These are phyloP conservation scores for Myopa testacea DNA, from an alignment of 2,888 invertebrate genomes.

Conservation along the genomic window DNA sequence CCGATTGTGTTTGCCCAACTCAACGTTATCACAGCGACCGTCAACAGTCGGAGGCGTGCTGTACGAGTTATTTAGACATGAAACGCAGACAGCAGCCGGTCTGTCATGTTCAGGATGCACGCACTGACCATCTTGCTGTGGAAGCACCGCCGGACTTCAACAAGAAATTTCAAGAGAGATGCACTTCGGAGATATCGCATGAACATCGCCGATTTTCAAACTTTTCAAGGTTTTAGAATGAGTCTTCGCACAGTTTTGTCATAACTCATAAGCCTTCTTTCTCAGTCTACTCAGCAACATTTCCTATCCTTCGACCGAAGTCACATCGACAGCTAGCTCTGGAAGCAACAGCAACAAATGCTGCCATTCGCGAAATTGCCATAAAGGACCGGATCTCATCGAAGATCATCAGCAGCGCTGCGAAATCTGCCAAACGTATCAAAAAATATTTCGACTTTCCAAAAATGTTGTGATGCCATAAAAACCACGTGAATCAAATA, in stretches of 20 bases:
- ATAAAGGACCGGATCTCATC: slow-evolving; percentile 41
- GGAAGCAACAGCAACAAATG: slow-evolving; percentile 38
- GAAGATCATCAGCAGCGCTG: slow-evolving; percentile 56
- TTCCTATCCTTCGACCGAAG: slow-evolving; percentile 49
- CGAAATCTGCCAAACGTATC: slow-evolving; percentile 58
- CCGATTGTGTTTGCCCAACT: neutral
- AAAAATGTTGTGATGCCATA: neutral
- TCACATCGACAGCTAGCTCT: slow-evolving; percentile 41
- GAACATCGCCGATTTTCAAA: slow-evolving; percentile 53
- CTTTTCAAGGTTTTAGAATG: slow-evolving; percentile 50
- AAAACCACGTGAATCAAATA: neutral
- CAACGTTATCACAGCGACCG: slow-evolving; percentile 4
- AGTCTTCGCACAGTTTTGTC: neutral
- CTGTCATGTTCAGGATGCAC: neutral
- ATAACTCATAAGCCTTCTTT: neutral
- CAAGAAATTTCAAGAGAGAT: neutral
- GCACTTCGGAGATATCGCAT: neutral
- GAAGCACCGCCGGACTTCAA: neutral
- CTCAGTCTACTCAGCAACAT: slow-evolving; percentile 51
- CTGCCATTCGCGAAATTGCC: slow-evolving; percentile 43
- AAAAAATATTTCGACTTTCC: slow-evolving; percentile 49
- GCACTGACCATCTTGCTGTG: neutral
- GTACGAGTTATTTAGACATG: slow-evolving; percentile 11
- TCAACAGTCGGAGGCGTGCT: neutral
- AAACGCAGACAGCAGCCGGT: slow-evolving; percentile 24